Evolutionary conservation across 1,140 invertebrate genomes (phyloP).

Genomic region (Sitophilus oryzae): DNA sequence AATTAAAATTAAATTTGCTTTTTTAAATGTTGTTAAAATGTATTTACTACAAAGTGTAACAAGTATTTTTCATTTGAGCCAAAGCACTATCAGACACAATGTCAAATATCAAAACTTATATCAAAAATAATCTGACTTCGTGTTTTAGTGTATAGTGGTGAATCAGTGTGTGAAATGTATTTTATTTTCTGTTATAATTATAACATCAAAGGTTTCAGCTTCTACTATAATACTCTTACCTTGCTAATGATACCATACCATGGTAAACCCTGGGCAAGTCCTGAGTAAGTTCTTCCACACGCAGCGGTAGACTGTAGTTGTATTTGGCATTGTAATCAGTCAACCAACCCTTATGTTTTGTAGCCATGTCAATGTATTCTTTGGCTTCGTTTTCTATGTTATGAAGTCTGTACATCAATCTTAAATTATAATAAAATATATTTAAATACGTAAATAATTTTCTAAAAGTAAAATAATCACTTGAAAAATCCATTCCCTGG

Average conservation of each 20-base stretch:
- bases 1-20: no score
- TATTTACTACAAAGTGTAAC: no score
- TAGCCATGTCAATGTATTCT: conserved; percentile 43
- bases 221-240: no score
- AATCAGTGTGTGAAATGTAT: no score
- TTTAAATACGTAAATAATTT: background rate
- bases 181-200: no score
- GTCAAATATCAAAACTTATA: no score
- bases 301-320: conserved; percentile 66
- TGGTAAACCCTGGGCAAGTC: conserved; percentile 60
- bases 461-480: conserved; percentile 10
- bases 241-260: conserved; percentile 54
- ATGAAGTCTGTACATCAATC: conserved; percentile 51
- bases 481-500: conserved; percentile 47
- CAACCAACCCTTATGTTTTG: conserved; percentile 58
- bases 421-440: conserved; percentile 47
- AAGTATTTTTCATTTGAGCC: no score
- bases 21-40: no score
- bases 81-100: no score
- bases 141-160: no score
- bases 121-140: no score
- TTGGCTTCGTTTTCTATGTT: conserved; percentile 49
- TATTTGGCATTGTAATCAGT: conserved; percentile 74
- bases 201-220: no score
- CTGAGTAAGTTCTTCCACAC: conserved; percentile 61